A percentile compares a stretch with the other conserved stretches of the same genome.
Evolutionary conservation across 53 echinoderm and acorn worm species (phyloP).

Genomic region (Astropecten irregularis): DNA sequence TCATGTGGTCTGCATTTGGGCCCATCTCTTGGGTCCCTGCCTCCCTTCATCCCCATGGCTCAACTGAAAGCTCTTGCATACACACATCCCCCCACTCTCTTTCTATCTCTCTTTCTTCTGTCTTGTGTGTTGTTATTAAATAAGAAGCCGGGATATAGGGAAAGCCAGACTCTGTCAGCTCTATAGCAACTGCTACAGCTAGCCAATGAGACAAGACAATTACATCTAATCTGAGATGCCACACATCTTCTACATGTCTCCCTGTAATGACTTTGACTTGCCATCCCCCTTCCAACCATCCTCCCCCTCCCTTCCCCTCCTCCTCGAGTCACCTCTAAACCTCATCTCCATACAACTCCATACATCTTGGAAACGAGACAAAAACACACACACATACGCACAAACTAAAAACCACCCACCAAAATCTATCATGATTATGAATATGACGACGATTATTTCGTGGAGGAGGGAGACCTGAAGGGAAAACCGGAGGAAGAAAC

Average conservation of each 20-base stretch:
- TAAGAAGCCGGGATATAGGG: background rate
- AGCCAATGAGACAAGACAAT: conserved; percentile 24
- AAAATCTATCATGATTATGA: background rate
- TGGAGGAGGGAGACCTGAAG: background rate
- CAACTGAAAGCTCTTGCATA: too few relatives aligned
- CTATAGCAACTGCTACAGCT: conserved; percentile 34
- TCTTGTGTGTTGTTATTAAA: conserved; percentile 38
- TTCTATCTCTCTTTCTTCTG: too few relatives aligned
- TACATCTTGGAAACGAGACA: background rate
- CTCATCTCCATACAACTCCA: conserved; percentile 19
- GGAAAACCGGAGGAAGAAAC: conserved; percentile 16
- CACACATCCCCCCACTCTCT: too few relatives aligned
- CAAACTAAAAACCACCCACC: too few relatives aligned
- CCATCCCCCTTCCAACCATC: too few relatives aligned
- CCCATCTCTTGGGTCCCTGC: too few relatives aligned
- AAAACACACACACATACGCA: background rate
- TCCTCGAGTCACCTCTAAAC: background rate
- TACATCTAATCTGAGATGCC: conserved; percentile 45
- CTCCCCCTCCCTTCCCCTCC: background rate
- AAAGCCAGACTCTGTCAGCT: conserved; percentile 12
- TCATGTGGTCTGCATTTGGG: too few relatives aligned
- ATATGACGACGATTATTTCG: background rate
- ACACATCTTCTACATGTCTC: conserved; percentile 6
- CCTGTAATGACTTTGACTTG: conserved; percentile 4
- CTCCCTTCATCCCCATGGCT: too few relatives aligned